A percentile compares a stretch with the other conserved stretches of the same genome.
phyloP scores from a whole-genome alignment of 1,140 invertebrate species.

The Ctenoplectra terminalis region DNA sequence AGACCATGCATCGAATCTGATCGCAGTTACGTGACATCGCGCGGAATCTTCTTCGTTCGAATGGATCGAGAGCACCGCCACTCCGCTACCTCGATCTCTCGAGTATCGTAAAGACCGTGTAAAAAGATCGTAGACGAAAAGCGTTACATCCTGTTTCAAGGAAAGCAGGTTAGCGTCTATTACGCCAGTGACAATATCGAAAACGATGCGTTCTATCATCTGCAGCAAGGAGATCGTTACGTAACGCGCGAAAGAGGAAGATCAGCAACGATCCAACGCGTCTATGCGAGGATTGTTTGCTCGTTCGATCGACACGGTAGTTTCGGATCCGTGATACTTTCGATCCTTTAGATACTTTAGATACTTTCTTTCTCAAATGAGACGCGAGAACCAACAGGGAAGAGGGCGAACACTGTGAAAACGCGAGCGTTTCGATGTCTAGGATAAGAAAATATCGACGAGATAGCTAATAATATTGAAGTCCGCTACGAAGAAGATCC shows the following conservation, averaged over 20 bases:
- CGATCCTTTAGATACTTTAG: not conserved
- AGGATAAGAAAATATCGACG: not conserved
- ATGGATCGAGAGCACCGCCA: not conserved
- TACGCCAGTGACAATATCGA: slow-evolving; percentile 14
- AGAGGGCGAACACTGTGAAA: slow-evolving; percentile 1
- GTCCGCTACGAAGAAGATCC: not conserved
- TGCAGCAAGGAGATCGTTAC: not conserved
- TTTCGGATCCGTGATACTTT: not conserved
- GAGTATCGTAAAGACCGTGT: not conserved
- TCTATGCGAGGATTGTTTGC: not conserved
- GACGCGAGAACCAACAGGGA: not conserved
- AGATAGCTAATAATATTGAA: slow-evolving; percentile 3
- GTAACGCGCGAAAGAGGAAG: not conserved
- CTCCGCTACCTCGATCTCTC: not conserved
- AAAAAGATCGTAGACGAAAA: not conserved
- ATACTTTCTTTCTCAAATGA: not conserved
- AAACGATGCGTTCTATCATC: slow-evolving; percentile 40
- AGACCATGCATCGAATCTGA: not conserved
- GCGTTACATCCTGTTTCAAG: not conserved
- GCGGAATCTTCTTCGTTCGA: not conserved
- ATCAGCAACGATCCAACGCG: slow-evolving; percentile 31
- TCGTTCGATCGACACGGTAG: not conserved
- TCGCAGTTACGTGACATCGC: not conserved
- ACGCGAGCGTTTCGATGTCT: slow-evolving; percentile 3
- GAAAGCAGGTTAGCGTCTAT: slow-evolving; percentile 1